A percentile compares a stretch with the other conserved stretches of the same genome.
Conservation (phyloP, 2,888 invertebrate species). For the Thelaira solivaga region DNA sequence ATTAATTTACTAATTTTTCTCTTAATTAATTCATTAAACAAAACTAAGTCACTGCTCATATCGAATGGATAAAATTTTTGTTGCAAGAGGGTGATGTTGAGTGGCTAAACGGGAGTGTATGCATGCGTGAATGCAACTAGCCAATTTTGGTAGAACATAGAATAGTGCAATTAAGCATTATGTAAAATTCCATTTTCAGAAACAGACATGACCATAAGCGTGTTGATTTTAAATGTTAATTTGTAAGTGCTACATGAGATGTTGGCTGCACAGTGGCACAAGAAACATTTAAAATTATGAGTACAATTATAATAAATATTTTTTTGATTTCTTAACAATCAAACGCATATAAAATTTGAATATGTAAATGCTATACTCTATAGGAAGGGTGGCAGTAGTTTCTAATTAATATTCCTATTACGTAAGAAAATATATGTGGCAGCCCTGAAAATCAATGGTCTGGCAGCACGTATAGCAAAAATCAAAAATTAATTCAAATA, state of each 20-base stretch:
- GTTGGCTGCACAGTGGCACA: no score
- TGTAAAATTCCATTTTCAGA: constrained; percentile 36
- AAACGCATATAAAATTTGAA: no score
- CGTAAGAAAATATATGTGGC: no score
- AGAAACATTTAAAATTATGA: no score
- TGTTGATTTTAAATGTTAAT: constrained; percentile 30
- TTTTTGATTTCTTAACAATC: no score
- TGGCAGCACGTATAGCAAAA: no score
- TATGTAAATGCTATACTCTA: no score
- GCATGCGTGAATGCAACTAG: not conserved
- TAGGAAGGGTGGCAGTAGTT: no score
- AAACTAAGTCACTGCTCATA: not conserved
- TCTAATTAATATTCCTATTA: no score
- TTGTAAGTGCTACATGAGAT: constrained; percentile 28
- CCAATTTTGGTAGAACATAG: constrained; percentile 21
- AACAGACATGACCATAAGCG: constrained; percentile 55
- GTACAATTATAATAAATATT: no score
- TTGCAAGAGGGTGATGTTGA: not conserved
- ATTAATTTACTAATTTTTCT: not conserved
- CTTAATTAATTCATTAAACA: constrained; percentile 34
- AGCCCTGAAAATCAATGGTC: no score
- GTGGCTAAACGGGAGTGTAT: not conserved
- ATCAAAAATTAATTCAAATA: no score
- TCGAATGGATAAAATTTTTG: not conserved
- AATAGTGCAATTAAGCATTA: constrained; percentile 29